Evolutionary conservation across 2,888 invertebrate genomes (phyloP), one percentile per base, ranked within the genome.

Genomic region (Pristionchus arcanus): DNA sequence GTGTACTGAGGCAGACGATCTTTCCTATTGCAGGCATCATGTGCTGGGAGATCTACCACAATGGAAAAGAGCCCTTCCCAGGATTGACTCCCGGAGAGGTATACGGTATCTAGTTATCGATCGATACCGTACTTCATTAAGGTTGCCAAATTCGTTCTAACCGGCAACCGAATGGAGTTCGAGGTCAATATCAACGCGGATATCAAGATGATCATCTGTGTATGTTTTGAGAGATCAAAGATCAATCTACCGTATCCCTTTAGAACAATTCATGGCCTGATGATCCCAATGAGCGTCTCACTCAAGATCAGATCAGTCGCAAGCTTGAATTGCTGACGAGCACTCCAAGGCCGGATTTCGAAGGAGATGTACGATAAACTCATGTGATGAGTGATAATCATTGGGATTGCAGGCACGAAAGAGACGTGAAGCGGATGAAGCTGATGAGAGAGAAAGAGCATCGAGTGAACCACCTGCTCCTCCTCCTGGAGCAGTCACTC

Each of bases 41-140:
- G 86, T 53, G 28, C 53, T 86, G 86, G 86, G 86, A 86, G 42
- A 86, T 86, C 86, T 86, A 86, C 66, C 86, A 86, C 86, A 86
- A 86, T 37, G 86, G 86, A 63, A 86, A 66, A 66, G 86, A 86
- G 66, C 86, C 86, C 66, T 86, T 86, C 86, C 86, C 86, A 4
- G 66, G 66, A 37, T 15, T 86, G 63, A 66, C 37, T 11, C 86
- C 86, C 2, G 86, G 11, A 19, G 86, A 86, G 86, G 86, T 86
- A 59, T 55, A 84, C 84, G 37, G 55, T 86, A n/a, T 0, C 15
- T n/a, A 42, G 28, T 3, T 37, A 66, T 86, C 63, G 25, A 86
- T 37, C 37, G 59, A 66, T 86, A 28, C 16, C 84, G 15, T 84
- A 31, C 5, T 16, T 2, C 11, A 13, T 53, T 28, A 37, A 86